A percentile compares a stretch with the other conserved stretches of the same genome.
Evolutionary conservation across 2,797 vertebrate genomes (phyloP).

Genomic region (Ispidina picta): DNA sequence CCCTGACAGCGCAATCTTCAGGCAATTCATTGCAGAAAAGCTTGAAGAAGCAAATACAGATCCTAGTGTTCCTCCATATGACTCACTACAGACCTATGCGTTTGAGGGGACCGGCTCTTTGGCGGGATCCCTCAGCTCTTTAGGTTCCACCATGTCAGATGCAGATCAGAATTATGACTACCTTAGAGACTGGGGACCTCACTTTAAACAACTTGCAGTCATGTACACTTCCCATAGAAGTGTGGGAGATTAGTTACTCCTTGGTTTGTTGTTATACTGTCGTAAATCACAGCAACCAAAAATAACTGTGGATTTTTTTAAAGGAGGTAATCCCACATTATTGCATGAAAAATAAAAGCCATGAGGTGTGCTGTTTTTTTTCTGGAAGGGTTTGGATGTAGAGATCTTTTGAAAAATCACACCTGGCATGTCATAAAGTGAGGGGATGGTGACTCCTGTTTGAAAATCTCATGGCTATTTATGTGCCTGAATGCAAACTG

Average conservation of each 20-base stretch:
- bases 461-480: neutral
- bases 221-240: constrained; percentile 68
- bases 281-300: neutral
- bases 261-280: neutral
- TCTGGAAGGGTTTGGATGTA: neutral
- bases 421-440: accelerated
- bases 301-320: neutral
- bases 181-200: constrained; percentile 72
- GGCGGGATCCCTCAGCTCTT: constrained; percentile 90
- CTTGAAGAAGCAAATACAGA: constrained; percentile 88
- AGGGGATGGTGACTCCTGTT: accelerated
- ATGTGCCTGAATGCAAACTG: neutral
- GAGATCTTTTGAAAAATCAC: neutral
- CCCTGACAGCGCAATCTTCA: constrained; percentile 87
- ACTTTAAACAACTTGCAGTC: constrained; percentile 76
- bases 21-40: constrained; percentile 89
- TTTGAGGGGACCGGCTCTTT: constrained; percentile 89
- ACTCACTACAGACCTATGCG: constrained; percentile 86
- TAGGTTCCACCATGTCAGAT: constrained; percentile 77
- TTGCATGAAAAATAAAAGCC: neutral
- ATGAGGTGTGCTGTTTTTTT: neutral
- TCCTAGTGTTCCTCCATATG: constrained; percentile 83
- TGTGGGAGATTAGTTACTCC: neutral
- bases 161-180: constrained; percentile 73
- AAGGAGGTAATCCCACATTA: neutral